These are phyloP conservation scores for Peromyscus maniculatus DNA, from an alignment of 2,113 vertebrate genomes.

Conservation along the genomic window DNA sequence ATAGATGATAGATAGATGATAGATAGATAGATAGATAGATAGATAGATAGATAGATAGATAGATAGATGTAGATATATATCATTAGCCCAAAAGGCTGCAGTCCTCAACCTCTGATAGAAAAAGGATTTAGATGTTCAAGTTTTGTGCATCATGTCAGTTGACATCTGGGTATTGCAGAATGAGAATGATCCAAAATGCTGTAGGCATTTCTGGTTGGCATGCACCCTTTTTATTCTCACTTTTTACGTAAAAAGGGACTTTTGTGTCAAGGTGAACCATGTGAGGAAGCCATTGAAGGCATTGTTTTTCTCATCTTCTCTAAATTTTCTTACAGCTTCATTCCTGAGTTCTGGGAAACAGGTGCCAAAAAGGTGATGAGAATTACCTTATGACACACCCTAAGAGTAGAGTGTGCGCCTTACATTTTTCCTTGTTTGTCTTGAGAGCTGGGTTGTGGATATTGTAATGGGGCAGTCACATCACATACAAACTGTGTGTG, in stretches of 20 bases:
- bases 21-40: too few relatives aligned
- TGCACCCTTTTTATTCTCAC: background rate
- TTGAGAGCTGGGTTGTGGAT: background rate
- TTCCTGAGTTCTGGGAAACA: background rate
- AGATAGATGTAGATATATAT: background rate
- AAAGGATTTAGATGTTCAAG: background rate
- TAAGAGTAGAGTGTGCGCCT: background rate
- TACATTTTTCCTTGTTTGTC: background rate
- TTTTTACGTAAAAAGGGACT: background rate
- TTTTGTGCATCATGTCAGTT: background rate
- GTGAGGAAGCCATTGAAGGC: background rate
- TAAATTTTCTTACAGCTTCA: background rate
- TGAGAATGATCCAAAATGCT: background rate
- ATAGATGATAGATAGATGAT: too few relatives aligned
- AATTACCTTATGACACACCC: background rate
- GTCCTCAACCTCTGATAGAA: background rate
- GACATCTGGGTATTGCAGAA: background rate
- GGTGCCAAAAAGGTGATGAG: background rate
- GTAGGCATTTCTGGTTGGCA: background rate
- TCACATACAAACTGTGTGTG: background rate
- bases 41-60: too few relatives aligned
- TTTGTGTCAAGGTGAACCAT: background rate
- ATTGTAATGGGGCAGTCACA: background rate
- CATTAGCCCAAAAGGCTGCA: background rate
- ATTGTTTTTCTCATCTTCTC: background rate